Percentiles rank a stretch among this genome's conserved stretches.
phyloP scores from a whole-genome alignment of 2,888 invertebrate species.

The Cacoxenus indagator region DNA sequence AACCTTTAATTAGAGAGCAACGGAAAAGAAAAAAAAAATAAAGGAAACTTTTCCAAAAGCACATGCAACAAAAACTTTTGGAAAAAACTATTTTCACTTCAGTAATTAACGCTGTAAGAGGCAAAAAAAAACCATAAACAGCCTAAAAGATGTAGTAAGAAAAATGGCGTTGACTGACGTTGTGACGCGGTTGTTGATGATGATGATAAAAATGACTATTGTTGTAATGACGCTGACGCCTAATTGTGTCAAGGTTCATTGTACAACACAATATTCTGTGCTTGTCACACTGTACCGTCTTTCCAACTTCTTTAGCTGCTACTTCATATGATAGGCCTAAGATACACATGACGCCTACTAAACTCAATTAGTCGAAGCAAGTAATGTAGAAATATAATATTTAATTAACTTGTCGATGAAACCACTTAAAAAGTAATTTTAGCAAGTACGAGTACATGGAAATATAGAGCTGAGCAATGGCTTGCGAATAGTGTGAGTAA shows the following conservation, averaged over 20 bases:
- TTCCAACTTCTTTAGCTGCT: background rate
- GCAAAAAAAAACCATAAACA: constrained; percentile 10
- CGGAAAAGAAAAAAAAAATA: constrained; percentile 4
- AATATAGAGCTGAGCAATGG: too few species aligned
- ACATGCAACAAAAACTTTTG: background rate
- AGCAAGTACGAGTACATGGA: too few species aligned
- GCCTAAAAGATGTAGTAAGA: constrained; percentile 4
- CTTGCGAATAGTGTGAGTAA: too few species aligned
- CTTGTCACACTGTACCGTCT: background rate
- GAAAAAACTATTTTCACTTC: constrained; percentile 4
- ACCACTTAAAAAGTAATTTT: constrained; percentile 57
- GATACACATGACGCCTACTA: constrained; percentile 6
- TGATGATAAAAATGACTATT: background rate
- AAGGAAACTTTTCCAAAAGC: background rate
- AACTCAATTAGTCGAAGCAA: constrained; percentile 9
- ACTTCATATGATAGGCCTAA: background rate
- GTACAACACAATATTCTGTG: constrained; percentile 27
- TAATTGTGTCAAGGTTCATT: constrained; percentile 56
- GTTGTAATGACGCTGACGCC: background rate
- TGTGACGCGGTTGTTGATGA: background rate
- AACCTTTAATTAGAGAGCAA: background rate
- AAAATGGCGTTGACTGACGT: background rate
- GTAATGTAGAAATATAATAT: constrained; percentile 8
- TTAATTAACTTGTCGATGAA: constrained; percentile 55
- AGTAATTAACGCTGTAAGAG: constrained; percentile 17